Evolutionary conservation across 2,888 invertebrate species (phyloP).

Genomic region (Lasioglossum figueresi): DNA sequence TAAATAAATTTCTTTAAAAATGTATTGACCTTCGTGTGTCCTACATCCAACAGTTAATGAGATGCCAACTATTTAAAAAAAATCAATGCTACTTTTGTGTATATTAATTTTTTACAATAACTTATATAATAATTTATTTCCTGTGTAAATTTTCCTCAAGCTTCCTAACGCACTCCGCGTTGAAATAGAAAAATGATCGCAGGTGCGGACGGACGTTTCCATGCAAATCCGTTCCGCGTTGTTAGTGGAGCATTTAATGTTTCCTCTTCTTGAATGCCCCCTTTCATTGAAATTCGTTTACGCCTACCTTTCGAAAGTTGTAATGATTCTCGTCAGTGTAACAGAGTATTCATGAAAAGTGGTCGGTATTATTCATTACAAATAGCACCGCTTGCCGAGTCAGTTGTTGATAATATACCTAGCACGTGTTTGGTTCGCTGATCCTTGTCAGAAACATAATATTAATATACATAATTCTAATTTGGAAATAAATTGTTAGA

Average conservation of each 20-base stretch:
- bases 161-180: constrained; percentile 16
- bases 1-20: too few relatives aligned
- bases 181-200: constrained; percentile 39
- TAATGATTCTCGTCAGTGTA: not conserved
- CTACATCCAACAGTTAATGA: too few relatives aligned
- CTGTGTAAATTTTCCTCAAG: constrained; percentile 6
- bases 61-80: too few relatives aligned
- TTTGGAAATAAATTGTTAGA: not conserved
- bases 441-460: not conserved
- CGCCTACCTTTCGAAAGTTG: constrained; percentile 32
- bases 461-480: not conserved
- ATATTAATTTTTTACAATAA: too few relatives aligned
- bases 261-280: constrained; percentile 42
- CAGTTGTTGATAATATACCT: not conserved
- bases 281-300: constrained; percentile 41
- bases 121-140: too few relatives aligned
- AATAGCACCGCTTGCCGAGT: not conserved
- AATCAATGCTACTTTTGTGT: too few relatives aligned
- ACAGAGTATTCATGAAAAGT: not conserved
- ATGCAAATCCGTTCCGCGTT: constrained; percentile 58
- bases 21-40: too few relatives aligned
- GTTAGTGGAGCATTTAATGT: constrained; percentile 49
- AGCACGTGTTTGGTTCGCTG: not conserved
- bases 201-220: constrained; percentile 42
- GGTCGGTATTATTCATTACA: not conserved